Percentiles rank a stretch among this genome's conserved stretches.
Conservation (phyloP, 1,140 invertebrate species). For the Anoplophora glabripennis region DNA sequence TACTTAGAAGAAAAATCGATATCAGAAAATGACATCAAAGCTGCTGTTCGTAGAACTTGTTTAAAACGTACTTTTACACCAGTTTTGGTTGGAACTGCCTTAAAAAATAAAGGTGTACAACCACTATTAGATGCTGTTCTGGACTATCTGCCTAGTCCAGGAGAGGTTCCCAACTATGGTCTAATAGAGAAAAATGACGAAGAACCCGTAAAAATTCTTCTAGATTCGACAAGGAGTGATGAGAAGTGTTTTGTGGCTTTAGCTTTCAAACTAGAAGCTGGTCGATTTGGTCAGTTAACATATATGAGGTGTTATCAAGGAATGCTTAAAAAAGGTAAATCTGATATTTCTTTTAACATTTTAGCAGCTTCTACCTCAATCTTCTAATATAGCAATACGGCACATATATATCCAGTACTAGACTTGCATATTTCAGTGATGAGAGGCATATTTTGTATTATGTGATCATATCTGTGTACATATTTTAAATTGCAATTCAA, state of each 20-base stretch:
- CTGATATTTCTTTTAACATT: too few relatives aligned
- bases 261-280: conserved; percentile 97
- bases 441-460: too few relatives aligned
- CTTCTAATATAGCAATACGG: too few relatives aligned
- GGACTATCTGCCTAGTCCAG: conserved; percentile 90
- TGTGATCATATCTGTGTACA: too few relatives aligned
- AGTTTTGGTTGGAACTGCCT: conserved; percentile 85
- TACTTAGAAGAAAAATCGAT: conserved; percentile 81
- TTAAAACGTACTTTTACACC: conserved; percentile 88
- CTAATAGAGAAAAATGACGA: conserved; percentile 58
- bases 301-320: conserved; percentile 99
- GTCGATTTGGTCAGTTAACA: conserved; percentile 95
- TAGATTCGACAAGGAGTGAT: conserved; percentile 72
- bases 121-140: conserved; percentile 90
- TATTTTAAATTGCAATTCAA: too few relatives aligned
- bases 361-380: too few relatives aligned
- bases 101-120: conserved; percentile 99
- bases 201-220: conserved; percentile 62
- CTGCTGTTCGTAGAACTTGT: conserved; percentile 79
- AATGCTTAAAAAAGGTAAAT: conserved; percentile 65
- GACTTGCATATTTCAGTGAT: too few relatives aligned
- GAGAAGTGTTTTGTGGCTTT: conserved; percentile 84
- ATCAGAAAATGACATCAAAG: conserved; percentile 73
- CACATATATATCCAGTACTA: too few relatives aligned
- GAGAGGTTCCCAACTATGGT: conserved; percentile 89